phyloP scores from a whole-genome alignment of 1,140 invertebrate genomes.

The Drosophila biarmipes region DNA sequence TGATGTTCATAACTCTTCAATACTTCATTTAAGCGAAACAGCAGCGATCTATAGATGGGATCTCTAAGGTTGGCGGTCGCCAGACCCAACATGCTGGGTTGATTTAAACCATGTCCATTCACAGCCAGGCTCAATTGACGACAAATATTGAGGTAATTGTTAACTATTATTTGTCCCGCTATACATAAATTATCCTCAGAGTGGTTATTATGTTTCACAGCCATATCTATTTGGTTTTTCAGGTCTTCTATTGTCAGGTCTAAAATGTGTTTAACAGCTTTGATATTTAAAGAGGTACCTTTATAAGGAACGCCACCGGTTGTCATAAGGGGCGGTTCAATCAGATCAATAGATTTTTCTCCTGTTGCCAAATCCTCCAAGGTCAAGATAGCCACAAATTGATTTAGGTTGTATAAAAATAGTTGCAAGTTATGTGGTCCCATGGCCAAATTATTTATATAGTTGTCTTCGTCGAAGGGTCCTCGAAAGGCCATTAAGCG shows the following conservation, averaged over 20 bases:
- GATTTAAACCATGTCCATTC: conserved; percentile 26
- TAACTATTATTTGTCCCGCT: conserved; percentile 23
- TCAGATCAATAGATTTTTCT: conserved; percentile 7
- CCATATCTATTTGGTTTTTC: conserved; percentile 25
- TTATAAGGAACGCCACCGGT: conserved; percentile 59
- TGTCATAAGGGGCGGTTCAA: conserved; percentile 48
- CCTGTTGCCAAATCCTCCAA: conserved; percentile 40
- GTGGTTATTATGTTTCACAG: not conserved
- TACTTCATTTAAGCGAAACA: conserved; percentile 28
- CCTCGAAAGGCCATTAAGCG: conserved; percentile 45
- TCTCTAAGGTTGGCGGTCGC: conserved; percentile 58
- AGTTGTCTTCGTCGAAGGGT: conserved; percentile 17
- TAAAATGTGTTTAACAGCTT: conserved; percentile 28
- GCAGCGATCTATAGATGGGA: conserved; percentile 58
- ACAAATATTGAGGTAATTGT: conserved; percentile 39
- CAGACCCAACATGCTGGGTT: conserved; percentile 47
- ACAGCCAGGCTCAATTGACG: conserved; percentile 36
- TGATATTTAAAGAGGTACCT: conserved; percentile 12
- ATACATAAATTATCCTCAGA: not conserved
- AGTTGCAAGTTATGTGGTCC: not conserved
- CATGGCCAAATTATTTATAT: not conserved
- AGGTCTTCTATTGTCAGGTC: conserved; percentile 25
- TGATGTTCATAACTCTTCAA: conserved; percentile 6
- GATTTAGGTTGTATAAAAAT: conserved; percentile 29
- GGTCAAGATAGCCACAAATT: conserved; percentile 32